Evolutionary conservation across 1,140 invertebrate genomes (phyloP), one percentile per base, ranked within the genome.

Genomic region (Ceratina australensis): DNA sequence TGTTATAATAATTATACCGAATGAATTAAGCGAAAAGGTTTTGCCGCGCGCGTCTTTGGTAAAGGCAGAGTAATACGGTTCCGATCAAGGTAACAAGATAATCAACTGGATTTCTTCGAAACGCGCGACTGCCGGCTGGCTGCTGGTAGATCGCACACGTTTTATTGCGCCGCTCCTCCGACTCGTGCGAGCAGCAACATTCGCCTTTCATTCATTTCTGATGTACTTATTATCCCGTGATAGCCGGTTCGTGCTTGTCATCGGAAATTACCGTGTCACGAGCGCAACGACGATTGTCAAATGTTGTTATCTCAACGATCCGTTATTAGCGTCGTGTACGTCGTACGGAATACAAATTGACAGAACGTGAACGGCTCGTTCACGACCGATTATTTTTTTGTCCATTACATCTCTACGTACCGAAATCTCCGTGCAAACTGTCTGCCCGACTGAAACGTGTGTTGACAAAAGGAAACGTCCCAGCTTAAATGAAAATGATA

Each of bases 221-320:
- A 78, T 75, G 80, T 63, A 78, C 81, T 82, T 78, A 83, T 83
- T 82, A 77, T 75, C 28, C 72, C 13, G 26, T 64, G 66, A 79
- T 54, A 69, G 67, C 61, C 56, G 56, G 81, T 61, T 78, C 64
- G 57, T 63, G 68, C 64, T 26, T 68, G 73, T 75, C 73, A 72
- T 64, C 74, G 54, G 56, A 63, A 78, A 83, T 83, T 78, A 78
- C 80, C 71, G 26, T 82, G 81, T 78, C 81, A 82, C 56, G 61
- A 71, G 52, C 61, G 50, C 74, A n/a, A 75, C 50, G 65, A 61
- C 81, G 66, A 78, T 78, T 57, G 81, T 75, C 68, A 57, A 47
- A 57, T 74, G 52, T 72, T 72, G 57, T 60, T 82, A 82, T 83
- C 80, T 82, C 77, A 66, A 68, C 52, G 52, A 78, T 83, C 80